Conservation (phyloP, 2,797 vertebrate genomes). For the Phylloscopus collybita region DNA sequence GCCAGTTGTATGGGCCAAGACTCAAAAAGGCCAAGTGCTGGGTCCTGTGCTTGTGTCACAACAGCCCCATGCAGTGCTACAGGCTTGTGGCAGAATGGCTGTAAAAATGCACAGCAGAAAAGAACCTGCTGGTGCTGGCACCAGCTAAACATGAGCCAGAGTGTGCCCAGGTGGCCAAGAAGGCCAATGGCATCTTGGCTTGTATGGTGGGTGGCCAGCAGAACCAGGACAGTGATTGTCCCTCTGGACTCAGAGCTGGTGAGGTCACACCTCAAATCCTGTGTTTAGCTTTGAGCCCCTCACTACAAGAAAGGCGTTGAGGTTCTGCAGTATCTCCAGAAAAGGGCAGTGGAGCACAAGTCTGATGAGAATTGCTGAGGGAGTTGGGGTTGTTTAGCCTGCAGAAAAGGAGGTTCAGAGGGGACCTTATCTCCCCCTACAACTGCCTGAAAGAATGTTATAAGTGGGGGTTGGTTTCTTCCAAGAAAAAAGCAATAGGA, state of each 20-base stretch:
- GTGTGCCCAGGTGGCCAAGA: not conserved
- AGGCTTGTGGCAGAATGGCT: not conserved
- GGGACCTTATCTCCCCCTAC: not conserved
- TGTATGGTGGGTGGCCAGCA: too few species aligned
- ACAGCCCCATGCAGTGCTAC: not conserved
- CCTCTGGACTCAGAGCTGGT: fast-evolving
- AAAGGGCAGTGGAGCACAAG: not conserved
- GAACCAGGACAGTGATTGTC: not conserved
- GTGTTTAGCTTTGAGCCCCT: not conserved
- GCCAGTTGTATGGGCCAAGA: too few species aligned
- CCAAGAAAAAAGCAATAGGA: not conserved
- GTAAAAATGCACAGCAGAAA: not conserved
- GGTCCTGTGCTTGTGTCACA: not conserved
- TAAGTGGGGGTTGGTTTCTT: not conserved
- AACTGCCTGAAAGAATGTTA: not conserved
- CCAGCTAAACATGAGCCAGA: fast-evolving
- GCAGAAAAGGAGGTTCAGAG: not conserved
- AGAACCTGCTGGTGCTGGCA: not conserved
- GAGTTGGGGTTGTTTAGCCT: not conserved
- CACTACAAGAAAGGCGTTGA: not conserved
- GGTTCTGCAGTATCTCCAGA: not conserved
- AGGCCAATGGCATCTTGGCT: not conserved
- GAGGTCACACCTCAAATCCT: too few species aligned
- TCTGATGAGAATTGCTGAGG: not conserved
- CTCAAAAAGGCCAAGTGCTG: too few species aligned